Evolutionary conservation across 2,113 vertebrate species (phyloP), one percentile per base, ranked within the genome.

Genomic region (Cromileptes altivelis): DNA sequence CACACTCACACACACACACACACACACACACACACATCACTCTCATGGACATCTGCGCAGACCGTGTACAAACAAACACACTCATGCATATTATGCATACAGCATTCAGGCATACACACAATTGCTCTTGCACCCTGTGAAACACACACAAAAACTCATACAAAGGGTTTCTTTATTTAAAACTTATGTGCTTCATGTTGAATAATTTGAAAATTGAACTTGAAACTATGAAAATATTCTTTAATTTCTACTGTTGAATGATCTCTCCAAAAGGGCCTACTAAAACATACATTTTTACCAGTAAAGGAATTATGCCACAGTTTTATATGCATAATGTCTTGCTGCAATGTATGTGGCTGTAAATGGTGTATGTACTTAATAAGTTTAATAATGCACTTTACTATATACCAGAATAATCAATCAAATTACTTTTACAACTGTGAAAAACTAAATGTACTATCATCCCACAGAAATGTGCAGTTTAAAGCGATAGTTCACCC

Each of bases 1-100:
- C 72, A 40, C 17, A n/a, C 14, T 27, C 52, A 70, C 21, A 58
- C 52, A 80, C 72, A 58, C 72, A 57, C 78, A 75, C 49, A 74
- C 80, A 50, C 78, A 75, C 70, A 81, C 42, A 78, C 70, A 68
- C 78, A 57, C 78, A 75, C 49, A 74, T 45, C 68, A 72, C 19
- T 25, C 79, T 67, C 73, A 37, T 37, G 70, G 73, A 78, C 78
- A 78, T 85, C 81, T 80, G 72, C 13, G 9, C 52, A 86, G 78
- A 67, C 65, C 50, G 47, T 77, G 76, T 82, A 88, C 82, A 82
- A 73, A 73, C 77, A 88, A 63, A 85, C 86, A 86, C 84, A 40
- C 56, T 62, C 57, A 25, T 56, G 71, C 73, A 85, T 78, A 62
- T 68, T 75, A 70, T 72, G 73, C 61, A 78, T 71, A 37, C 25